Conservation (phyloP, 2,113 vertebrate species). For the Prolemur simus region DNA sequence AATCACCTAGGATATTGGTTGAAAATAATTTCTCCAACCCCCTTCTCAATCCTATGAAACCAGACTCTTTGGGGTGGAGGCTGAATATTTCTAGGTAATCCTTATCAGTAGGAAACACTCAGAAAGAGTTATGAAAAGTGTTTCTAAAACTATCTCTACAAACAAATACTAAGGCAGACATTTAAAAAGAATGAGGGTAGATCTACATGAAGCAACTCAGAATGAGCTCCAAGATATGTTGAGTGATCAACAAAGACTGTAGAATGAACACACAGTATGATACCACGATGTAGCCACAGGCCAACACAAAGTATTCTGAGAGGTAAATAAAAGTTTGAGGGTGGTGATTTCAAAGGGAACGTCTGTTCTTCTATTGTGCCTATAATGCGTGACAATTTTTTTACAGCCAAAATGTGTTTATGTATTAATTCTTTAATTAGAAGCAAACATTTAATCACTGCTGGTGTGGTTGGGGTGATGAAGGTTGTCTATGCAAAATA, state of each 20-base stretch:
- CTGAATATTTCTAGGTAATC: background rate
- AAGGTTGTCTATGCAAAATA: background rate
- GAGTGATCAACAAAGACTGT: background rate
- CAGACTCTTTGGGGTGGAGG: background rate
- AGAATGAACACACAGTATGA: background rate
- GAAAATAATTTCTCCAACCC: background rate
- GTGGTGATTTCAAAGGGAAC: constrained; percentile 17
- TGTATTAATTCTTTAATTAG: constrained; percentile 37
- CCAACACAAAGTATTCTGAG: background rate
- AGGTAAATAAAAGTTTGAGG: background rate
- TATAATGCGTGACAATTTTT: background rate
- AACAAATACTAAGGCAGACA: background rate
- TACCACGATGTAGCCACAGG: background rate
- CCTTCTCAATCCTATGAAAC: background rate
- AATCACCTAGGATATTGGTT: background rate
- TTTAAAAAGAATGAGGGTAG: background rate
- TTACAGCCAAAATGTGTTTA: background rate
- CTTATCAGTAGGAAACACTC: background rate
- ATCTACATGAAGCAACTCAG: background rate
- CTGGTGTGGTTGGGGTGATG: background rate
- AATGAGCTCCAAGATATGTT: background rate
- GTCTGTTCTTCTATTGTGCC: background rate
- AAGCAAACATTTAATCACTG: constrained; percentile 16
- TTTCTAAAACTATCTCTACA: constrained; percentile 10
- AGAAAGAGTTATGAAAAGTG: background rate